These are phyloP conservation scores for Pelodytes ibericus DNA, from an alignment of 2,797 vertebrate genomes.

Conservation along the genomic window DNA sequence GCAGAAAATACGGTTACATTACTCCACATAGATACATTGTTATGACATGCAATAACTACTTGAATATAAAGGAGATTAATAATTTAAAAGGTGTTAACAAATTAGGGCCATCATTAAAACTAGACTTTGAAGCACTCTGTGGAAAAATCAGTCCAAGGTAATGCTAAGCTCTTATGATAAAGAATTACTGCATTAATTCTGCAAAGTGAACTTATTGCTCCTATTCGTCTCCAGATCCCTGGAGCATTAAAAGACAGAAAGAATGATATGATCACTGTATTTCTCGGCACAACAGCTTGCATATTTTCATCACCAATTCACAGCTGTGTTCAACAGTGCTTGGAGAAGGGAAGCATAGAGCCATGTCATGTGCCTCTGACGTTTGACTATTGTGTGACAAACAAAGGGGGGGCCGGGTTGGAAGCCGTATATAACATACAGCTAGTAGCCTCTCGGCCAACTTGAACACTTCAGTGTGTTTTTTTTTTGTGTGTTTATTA, in stretches of 20 bases:
- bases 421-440: conserved; percentile 25
- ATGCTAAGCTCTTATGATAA: conserved; percentile 92
- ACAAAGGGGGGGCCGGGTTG: conserved; percentile 21
- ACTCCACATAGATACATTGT: conserved; percentile 98
- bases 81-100: conserved; percentile 99
- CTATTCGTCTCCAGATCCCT: conserved; percentile 94
- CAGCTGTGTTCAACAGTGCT: conserved; percentile 68
- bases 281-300: conserved; percentile 85
- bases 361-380: conserved; percentile 68
- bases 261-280: conserved; percentile 90
- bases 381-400: conserved; percentile 59
- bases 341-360: conserved; percentile 59
- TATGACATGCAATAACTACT: conserved; percentile 99
- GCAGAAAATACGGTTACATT: conserved; percentile 98
- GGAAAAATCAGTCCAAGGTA: conserved; percentile 98
- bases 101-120: conserved; percentile 99
- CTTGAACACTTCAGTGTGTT: too few relatives aligned
- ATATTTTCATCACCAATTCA: conserved; percentile 88
- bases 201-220: conserved; percentile 98
- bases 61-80: conserved; percentile 99
- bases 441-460: neutral
- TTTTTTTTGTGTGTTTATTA: neutral
- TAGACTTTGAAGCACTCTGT: conserved; percentile 97
- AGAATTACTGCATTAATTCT: conserved; percentile 99
- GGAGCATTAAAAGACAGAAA: conserved; percentile 92